Base-by-base conservation (phyloP, 1,140 invertebrate genomes). In the Drosophila obscura region DNA sequence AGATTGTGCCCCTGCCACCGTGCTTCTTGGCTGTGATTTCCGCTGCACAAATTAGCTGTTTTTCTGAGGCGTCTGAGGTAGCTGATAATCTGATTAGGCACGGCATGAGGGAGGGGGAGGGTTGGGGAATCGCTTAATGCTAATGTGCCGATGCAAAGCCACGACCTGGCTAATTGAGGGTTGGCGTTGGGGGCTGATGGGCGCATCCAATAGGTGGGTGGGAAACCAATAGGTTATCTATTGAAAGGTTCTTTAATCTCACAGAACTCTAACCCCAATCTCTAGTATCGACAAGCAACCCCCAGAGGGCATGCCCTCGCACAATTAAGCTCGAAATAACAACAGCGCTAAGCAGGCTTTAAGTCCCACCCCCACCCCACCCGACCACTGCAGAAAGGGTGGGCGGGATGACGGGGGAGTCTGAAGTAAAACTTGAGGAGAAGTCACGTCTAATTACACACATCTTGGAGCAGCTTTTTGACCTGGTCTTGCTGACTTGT, bases 391-490 rank as follows among this genome's bases (percentile, higher is more conserved):
- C 58, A 77, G 63, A 72, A 68, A 62, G 45, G 49, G 31, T 68
- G 61, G 51, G 1, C 5, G 5, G 6, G 5, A 5, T 1, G 26
- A 31, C 2, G 31, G 8, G 35, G 35, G 35, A 13, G 35, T 39
- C 35, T 39, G 11, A 39, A 55, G 69, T 57, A 79, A 74, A 87
- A 87, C 82, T 85, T 77, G 71, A 88, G 83, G 65, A 85, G 82
- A 85, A 85, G 82, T 85, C 82, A 85, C 82, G 82, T 85, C 82
- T 85, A 85, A 85, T 85, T 85, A 85, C 83, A 88, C 82, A 87
- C 83, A 87, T 88, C 74, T 85, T 73, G 73, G 60, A 82, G 79
- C 62, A 72, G 75, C 69, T 49, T 85, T 84, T 85, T 85, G 82
- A 85, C 82, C 82, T 85, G 82, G 78, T 87, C 82, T 85, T 82